Percentiles rank a stretch among this genome's conserved stretches.
These are phyloP conservation scores for Sarcophaga bullata DNA, from an alignment of 1,140 invertebrate genomes.

Conservation along the genomic window DNA sequence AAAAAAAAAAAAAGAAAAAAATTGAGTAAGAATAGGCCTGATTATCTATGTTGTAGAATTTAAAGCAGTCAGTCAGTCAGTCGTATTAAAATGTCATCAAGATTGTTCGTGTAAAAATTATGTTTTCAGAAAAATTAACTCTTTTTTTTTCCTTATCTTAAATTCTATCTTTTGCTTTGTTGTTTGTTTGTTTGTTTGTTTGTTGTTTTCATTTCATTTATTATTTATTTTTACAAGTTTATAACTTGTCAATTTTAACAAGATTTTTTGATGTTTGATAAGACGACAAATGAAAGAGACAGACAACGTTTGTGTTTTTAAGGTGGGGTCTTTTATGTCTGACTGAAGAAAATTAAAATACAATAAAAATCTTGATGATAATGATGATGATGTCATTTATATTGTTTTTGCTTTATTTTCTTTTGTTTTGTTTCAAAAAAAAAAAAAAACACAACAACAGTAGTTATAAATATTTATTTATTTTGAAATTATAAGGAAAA, in stretches of 20 bases:
- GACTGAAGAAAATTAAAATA: too few relatives aligned
- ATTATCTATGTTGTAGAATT: background rate
- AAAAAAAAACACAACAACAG: background rate
- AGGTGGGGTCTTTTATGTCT: constrained; percentile 1
- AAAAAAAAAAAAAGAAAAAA: background rate
- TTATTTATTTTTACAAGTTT: constrained; percentile 23
- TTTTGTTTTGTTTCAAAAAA: background rate
- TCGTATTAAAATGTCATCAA: constrained; percentile 63
- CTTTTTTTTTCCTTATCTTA: background rate
- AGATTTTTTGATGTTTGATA: constrained; percentile 55
- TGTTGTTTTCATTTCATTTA: constrained; percentile 25
- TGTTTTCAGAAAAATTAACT: constrained; percentile 47
- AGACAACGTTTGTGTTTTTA: background rate
- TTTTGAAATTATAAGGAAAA: background rate
- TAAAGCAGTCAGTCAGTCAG: background rate
- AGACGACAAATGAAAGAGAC: constrained; percentile 21
- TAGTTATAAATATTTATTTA: background rate
- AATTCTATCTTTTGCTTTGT: background rate
- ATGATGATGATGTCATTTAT: constrained; percentile 15
- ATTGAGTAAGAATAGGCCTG: background rate
- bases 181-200: too few relatives aligned
- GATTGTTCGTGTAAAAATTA: constrained; percentile 53
- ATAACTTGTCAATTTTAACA: constrained; percentile 62
- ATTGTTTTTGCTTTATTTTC: background rate
- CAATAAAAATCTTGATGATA: background rate